Conservation (phyloP, 2,888 invertebrate genomes). For the Epirrita christyi region DNA sequence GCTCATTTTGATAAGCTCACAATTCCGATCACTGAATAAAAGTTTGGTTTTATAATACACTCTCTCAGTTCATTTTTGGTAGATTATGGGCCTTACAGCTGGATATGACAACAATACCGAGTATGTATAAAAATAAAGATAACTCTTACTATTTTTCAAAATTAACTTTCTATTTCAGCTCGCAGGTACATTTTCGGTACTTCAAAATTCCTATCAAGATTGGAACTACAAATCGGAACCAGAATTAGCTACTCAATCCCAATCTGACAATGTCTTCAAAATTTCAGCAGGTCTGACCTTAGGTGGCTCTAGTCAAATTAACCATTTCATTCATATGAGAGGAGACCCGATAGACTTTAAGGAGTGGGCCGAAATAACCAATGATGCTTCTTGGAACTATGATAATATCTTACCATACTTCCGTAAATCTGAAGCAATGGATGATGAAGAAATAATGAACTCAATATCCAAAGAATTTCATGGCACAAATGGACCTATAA, state of each 20-base stretch:
- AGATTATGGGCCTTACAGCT: no score
- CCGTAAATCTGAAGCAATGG: slow-evolving; percentile 7
- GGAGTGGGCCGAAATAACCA: slow-evolving; percentile 20
- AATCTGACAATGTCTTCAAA: neutral
- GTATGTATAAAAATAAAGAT: neutral
- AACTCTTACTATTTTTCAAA: neutral
- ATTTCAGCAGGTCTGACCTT: neutral
- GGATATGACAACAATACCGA: no score
- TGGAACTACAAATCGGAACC: neutral
- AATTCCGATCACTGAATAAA: no score
- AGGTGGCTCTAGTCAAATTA: slow-evolving; percentile 21
- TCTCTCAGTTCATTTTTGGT: no score
- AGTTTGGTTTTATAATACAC: no score
- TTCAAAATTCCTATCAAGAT: neutral
- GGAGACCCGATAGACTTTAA: slow-evolving; percentile 23
- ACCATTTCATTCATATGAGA: slow-evolving; percentile 19
- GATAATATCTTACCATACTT: slow-evolving; percentile 21
- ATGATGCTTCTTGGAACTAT: slow-evolving; percentile 27
- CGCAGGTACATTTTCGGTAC: neutral
- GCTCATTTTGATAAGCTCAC: no score
- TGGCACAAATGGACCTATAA: slow-evolving; percentile 28
- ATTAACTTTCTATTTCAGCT: neutral
- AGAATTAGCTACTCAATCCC: slow-evolving; percentile 15
- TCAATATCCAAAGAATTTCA: slow-evolving; percentile 16
- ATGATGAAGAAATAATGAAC: slow-evolving; percentile 19